Evolutionary conservation across 2,113 vertebrate species (phyloP).

Genomic region (Clarias macrocephalus): DNA sequence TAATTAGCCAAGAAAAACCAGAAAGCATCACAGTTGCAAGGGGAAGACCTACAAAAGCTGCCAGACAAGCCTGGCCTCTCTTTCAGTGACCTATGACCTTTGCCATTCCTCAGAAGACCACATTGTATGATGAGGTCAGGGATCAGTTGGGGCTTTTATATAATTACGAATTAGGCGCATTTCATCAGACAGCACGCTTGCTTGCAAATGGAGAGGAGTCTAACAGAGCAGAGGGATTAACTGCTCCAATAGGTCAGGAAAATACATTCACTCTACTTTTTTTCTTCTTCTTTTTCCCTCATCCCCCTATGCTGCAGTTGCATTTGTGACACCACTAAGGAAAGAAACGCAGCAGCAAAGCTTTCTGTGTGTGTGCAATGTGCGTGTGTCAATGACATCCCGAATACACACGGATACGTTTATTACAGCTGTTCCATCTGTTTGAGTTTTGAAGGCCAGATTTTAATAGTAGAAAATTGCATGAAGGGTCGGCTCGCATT

Average conservation of each 20-base stretch:
- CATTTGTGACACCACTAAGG: not conserved
- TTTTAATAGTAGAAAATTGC: conserved; percentile 17
- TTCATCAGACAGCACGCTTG: conserved; percentile 1
- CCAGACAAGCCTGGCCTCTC: conserved; percentile 54
- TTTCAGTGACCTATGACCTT: conserved; percentile 55
- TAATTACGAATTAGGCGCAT: conserved; percentile 25
- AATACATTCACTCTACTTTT: conserved; percentile 23
- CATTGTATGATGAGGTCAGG: conserved; percentile 39
- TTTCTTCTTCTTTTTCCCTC: not conserved
- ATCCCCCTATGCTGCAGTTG: not conserved
- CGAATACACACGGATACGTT: not conserved
- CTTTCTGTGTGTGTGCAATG: not conserved
- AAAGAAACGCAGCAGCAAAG: conserved; percentile 6
- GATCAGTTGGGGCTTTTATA: conserved; percentile 29
- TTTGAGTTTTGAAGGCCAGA: conserved; percentile 21
- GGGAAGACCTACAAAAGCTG: conserved; percentile 49
- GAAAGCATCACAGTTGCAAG: conserved; percentile 52
- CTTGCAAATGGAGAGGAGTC: conserved; percentile 25
- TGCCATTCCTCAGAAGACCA: conserved; percentile 38
- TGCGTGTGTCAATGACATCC: not conserved
- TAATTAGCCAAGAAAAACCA: conserved; percentile 57
- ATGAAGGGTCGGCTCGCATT: not conserved
- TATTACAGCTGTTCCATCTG: conserved; percentile 8
- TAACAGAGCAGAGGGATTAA: conserved; percentile 26
- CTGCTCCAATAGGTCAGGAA: conserved; percentile 35